These are phyloP conservation scores for Tachina fera DNA, from an alignment of 2,888 invertebrate species.

Conservation along the genomic window DNA sequence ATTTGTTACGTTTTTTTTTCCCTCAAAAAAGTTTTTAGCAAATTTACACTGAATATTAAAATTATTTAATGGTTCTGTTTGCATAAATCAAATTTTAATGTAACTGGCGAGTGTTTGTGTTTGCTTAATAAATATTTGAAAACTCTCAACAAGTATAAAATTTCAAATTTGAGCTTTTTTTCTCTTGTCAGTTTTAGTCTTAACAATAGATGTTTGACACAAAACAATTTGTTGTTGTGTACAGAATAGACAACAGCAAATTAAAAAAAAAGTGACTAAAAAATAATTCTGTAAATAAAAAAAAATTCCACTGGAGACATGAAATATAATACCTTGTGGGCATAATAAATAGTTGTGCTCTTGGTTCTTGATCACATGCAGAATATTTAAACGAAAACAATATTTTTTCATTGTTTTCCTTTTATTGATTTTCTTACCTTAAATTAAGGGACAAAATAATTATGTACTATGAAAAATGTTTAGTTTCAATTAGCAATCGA, in stretches of 20 bases:
- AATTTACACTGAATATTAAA: conserved; percentile 69
- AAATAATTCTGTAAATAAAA: not conserved
- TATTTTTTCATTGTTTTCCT: conserved; percentile 11
- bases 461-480: too few relatives aligned
- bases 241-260: conserved; percentile 6
- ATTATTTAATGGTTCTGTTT: conserved; percentile 17
- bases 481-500: too few relatives aligned
- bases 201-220: conserved; percentile 58
- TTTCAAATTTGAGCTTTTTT: conserved; percentile 55
- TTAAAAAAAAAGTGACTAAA: not conserved
- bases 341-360: conserved; percentile 20
- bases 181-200: conserved; percentile 20
- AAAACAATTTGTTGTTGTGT: conserved; percentile 61
- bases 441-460: not conserved
- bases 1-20: conserved; percentile 31
- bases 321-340: conserved; percentile 56
- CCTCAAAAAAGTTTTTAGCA: conserved; percentile 46
- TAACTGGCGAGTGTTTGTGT: not conserved
- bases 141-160: conserved; percentile 43
- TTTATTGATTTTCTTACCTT: not conserved
- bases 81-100: conserved; percentile 55
- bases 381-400: conserved; percentile 44
- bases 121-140: conserved; percentile 9
- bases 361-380: not conserved
- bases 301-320: conserved; percentile 35